phyloP scores from a whole-genome alignment of 2,113 vertebrate species.

The Pogonocichla stellata region DNA sequence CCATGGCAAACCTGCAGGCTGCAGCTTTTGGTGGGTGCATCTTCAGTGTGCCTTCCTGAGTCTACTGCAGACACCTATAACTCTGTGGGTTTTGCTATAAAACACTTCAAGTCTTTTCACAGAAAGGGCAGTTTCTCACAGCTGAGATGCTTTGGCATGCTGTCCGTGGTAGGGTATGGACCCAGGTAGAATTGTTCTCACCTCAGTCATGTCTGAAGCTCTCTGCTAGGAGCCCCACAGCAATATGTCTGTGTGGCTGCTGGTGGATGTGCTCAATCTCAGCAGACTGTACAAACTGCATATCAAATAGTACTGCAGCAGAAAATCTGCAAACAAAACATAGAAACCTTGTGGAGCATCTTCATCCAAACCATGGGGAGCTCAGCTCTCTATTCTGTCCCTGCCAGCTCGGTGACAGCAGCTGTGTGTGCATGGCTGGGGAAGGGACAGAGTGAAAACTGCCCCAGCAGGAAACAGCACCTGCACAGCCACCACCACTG shows the following conservation, averaged over 20 bases:
- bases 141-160: not conserved
- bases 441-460: not conserved
- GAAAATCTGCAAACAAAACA: not conserved
- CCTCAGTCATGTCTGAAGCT: not conserved
- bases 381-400: not conserved
- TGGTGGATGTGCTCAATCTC: not conserved
- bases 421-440: rapidly evolving
- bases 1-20: rapidly evolving
- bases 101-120: not conserved
- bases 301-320: not conserved
- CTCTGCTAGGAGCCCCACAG: not conserved
- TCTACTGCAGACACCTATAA: not conserved
- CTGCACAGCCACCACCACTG: not conserved
- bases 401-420: rapidly evolving
- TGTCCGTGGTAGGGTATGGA: not conserved
- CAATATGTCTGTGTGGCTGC: not conserved
- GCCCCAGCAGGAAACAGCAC: not conserved
- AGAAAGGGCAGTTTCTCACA: not conserved
- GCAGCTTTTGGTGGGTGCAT: not conserved
- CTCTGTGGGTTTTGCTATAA: not conserved
- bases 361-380: not conserved
- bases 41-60: not conserved
- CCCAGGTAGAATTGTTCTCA: not conserved
- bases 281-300: not conserved
- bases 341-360: not conserved